phyloP scores from a whole-genome alignment of 1,140 invertebrate genomes.

The Euschistus heros region DNA sequence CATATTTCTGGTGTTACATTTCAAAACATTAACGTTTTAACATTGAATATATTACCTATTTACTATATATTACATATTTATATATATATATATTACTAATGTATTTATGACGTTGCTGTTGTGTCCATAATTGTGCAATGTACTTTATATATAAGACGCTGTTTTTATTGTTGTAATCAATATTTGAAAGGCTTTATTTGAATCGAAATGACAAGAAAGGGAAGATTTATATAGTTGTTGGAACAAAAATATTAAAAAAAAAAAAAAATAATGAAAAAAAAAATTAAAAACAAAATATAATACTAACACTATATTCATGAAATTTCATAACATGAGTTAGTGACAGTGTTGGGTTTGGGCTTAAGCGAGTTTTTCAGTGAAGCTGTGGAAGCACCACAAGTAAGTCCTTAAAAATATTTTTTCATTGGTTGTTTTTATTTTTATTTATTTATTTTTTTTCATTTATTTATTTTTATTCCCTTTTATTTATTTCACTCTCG shows the following conservation, averaged over 20 bases:
- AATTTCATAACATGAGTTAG: constrained; percentile 28
- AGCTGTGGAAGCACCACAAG: constrained; percentile 1
- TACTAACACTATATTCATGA: constrained; percentile 24
- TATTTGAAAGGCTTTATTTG: constrained; percentile 8
- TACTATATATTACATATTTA: neutral
- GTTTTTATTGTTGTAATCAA: constrained; percentile 10
- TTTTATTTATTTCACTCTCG: neutral
- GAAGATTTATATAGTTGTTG: neutral
- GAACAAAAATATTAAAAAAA: neutral
- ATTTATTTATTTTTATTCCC: constrained; percentile 13
- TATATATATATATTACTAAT: neutral
- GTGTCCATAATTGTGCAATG: constrained; percentile 6
- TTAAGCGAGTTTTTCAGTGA: neutral
- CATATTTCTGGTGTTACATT: neutral
- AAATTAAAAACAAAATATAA: no score
- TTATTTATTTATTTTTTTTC: constrained; percentile 1
- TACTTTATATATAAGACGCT: neutral
- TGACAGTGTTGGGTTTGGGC: constrained; percentile 6
- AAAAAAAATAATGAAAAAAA: neutral
- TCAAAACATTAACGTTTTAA: neutral
- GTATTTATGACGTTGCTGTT: neutral
- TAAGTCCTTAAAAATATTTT: constrained; percentile 16
- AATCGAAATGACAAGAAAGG: no score
- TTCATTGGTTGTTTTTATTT: constrained; percentile 17
- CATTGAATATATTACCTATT: neutral